Percentiles rank a stretch among this genome's conserved stretches.
phyloP scores from a whole-genome alignment of 2,113 vertebrate species.

The Oriolus oriolus region DNA sequence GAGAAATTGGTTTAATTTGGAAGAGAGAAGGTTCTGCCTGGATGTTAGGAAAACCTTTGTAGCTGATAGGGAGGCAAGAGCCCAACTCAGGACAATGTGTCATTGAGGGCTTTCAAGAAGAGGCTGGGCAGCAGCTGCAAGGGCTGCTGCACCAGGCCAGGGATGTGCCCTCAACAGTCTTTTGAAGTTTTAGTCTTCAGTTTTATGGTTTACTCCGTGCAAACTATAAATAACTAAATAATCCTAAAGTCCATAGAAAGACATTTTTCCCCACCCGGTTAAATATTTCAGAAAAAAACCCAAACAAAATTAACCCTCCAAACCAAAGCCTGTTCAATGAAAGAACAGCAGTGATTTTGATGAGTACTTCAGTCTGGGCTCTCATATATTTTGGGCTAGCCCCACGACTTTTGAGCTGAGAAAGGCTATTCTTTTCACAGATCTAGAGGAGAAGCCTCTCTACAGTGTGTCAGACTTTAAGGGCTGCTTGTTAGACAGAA shows the following conservation, averaged over 20 bases:
- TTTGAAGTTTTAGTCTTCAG: not conserved
- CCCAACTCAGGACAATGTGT: not conserved
- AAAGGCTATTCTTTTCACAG: not conserved
- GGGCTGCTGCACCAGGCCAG: not conserved
- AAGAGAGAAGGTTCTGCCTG: not conserved
- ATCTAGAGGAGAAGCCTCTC: not conserved
- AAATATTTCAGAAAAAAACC: not conserved
- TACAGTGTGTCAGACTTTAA: not conserved
- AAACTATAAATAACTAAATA: not conserved
- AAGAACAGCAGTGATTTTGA: not conserved
- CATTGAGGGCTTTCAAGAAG: not conserved
- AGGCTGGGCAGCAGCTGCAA: not conserved
- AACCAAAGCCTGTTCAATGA: not conserved
- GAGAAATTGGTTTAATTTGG: not conserved
- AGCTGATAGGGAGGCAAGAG: not conserved
- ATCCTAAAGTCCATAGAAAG: not conserved
- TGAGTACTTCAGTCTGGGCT: not conserved
- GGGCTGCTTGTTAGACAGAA: not conserved
- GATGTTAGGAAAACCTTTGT: not conserved
- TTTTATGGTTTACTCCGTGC: not conserved
- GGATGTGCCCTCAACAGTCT: not conserved
- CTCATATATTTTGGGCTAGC: not conserved
- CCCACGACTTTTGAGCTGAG: not conserved
- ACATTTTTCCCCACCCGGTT: fast-evolving
- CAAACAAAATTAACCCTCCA: not conserved